Evolutionary conservation across 2,888 invertebrate genomes (phyloP).

Genomic region (Flabesymbios commensalis): DNA sequence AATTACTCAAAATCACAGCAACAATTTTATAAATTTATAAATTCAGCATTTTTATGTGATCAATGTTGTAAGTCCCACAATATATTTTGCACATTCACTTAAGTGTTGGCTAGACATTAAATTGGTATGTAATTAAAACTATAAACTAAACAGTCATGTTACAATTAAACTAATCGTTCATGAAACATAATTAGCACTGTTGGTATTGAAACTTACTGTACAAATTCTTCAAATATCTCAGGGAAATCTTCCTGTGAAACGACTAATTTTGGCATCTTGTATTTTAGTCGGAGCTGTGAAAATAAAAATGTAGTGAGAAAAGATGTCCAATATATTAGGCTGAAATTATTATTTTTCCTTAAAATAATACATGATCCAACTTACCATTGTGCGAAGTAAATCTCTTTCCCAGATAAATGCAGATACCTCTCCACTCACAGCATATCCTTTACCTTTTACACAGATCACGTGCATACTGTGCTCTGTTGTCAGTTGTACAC

Average conservation of each 20-base stretch:
- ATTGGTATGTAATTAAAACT: too few species aligned
- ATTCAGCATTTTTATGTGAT: too few species aligned
- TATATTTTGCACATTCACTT: too few species aligned
- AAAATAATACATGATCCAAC: not conserved
- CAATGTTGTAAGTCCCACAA: too few species aligned
- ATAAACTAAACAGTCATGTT: too few species aligned
- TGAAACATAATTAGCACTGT: too few species aligned
- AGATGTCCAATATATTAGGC: not conserved
- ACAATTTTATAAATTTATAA: too few species aligned
- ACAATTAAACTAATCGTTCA: too few species aligned
- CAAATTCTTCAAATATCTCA: constrained; percentile 21
- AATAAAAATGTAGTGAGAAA: not conserved
- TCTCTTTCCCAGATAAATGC: constrained; percentile 51
- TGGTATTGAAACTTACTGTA: constrained; percentile 4
- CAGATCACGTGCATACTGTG: constrained; percentile 43
- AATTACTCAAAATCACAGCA: too few species aligned
- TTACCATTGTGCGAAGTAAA: constrained; percentile 48
- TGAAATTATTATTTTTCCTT: not conserved
- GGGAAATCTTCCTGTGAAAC: constrained; percentile 9
- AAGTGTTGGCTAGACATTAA: too few species aligned
- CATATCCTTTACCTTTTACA: constrained; percentile 40
- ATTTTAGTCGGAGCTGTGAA: constrained; percentile 3
- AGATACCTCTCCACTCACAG: constrained; percentile 47
- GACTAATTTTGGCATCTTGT: constrained; percentile 3
- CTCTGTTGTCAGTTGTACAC: constrained; percentile 41